A percentile compares a stretch with the other conserved stretches of the same genome.
These are phyloP conservation scores for Apodemus sylvaticus DNA, from an alignment of 2,113 vertebrate species.

Conservation along the genomic window DNA sequence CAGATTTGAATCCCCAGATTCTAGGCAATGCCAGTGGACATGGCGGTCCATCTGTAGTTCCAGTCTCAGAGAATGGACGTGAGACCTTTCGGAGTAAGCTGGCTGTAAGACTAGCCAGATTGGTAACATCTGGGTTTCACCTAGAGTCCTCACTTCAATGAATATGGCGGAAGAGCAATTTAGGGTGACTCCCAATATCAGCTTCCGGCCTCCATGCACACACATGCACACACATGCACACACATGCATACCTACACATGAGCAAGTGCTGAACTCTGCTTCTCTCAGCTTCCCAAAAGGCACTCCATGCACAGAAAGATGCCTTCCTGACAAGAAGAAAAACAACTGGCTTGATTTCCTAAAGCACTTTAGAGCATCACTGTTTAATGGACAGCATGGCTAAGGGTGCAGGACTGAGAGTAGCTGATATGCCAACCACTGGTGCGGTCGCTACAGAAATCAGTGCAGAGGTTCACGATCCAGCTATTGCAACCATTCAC, in stretches of 20 bases:
- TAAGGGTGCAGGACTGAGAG: conserved; percentile 22
- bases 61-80: neutral
- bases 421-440: neutral
- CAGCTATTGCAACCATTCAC: neutral
- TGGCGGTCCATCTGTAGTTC: neutral
- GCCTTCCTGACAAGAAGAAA: neutral
- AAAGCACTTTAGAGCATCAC: neutral
- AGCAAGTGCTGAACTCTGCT: neutral
- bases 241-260: neutral
- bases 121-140: neutral
- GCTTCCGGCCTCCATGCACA: neutral
- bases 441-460: neutral
- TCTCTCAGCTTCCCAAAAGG: neutral
- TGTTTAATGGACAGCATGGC: neutral
- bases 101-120: neutral
- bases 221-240: neutral
- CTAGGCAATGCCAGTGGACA: neutral
- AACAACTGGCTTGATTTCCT: neutral
- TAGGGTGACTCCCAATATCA: neutral
- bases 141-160: too few species aligned
- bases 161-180: too few species aligned
- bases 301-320: neutral
- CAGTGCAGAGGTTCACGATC: neutral
- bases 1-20: neutral
- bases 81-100: neutral